These are phyloP conservation scores for Drosophila subquinaria DNA, from an alignment of 2,888 invertebrate species.

Conservation along the genomic window DNA sequence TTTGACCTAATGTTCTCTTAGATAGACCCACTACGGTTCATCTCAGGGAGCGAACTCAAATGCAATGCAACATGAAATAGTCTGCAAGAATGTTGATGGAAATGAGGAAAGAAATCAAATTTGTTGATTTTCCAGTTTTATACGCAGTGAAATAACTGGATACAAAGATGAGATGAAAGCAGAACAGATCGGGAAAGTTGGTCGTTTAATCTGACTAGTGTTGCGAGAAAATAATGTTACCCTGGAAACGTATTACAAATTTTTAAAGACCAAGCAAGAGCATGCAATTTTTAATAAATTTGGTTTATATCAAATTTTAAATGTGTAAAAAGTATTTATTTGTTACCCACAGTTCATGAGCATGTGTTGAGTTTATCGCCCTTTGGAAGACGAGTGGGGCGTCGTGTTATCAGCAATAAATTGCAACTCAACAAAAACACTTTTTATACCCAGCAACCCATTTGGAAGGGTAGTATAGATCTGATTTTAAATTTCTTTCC, in stretches of 20 bases:
- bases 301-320: too few relatives aligned
- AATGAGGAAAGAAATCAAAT: too few relatives aligned
- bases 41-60: slow-evolving; percentile 50
- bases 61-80: neutral
- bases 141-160: slow-evolving; percentile 54
- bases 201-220: slow-evolving; percentile 21
- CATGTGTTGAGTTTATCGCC: neutral
- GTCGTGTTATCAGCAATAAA: neutral
- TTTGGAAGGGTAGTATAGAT: neutral
- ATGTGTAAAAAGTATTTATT: too few relatives aligned
- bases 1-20: slow-evolving; percentile 11
- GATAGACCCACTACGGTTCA: slow-evolving; percentile 60
- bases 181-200: slow-evolving; percentile 46
- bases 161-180: slow-evolving; percentile 59
- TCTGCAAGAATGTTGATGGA: slow-evolving; percentile 35
- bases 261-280: too few relatives aligned
- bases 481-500: neutral
- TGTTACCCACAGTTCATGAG: neutral
- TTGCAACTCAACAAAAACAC: neutral
- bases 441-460: neutral
- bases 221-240: slow-evolving; percentile 17
- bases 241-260: too few relatives aligned
- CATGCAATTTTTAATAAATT: too few relatives aligned
- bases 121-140: slow-evolving; percentile 49
- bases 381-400: neutral